Evolutionary conservation across 2,113 vertebrate species (phyloP).

Genomic region (Trematocara zebra): DNA sequence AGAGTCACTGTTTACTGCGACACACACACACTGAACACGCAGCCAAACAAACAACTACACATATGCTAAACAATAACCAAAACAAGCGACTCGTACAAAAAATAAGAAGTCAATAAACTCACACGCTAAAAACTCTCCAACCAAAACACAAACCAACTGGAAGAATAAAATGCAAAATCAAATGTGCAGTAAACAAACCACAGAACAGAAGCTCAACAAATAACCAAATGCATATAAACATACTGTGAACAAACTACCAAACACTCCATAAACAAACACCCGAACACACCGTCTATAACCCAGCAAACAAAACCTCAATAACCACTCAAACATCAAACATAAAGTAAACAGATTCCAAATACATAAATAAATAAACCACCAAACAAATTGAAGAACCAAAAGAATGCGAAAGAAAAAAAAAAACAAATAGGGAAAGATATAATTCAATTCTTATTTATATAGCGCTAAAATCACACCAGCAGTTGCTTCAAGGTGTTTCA

Average conservation of each 20-base stretch:
- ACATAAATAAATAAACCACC: neutral
- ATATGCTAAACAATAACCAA: neutral
- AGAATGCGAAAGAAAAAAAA: neutral
- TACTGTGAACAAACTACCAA: neutral
- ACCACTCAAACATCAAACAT: neutral
- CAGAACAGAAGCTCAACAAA: neutral
- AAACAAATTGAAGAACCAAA: neutral
- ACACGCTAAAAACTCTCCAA: neutral
- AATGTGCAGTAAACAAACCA: neutral
- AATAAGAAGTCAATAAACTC: neutral
- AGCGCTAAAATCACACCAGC: neutral
- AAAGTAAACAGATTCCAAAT: neutral
- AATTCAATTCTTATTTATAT: neutral
- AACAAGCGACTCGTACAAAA: neutral
- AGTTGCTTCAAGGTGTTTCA: neutral
- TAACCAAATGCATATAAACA: neutral
- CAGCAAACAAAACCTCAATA: neutral
- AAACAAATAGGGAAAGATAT: neutral
- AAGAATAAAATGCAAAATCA: neutral
- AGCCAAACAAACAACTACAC: neutral
- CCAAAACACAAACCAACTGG: neutral
- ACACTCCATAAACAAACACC: neutral
- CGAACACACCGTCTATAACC: neutral
- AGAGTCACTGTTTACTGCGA: conserved; percentile 25
- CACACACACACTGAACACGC: neutral